These are phyloP conservation scores for Loriculus beryllinus DNA, from an alignment of 2,797 vertebrate genomes.

Conservation along the genomic window DNA sequence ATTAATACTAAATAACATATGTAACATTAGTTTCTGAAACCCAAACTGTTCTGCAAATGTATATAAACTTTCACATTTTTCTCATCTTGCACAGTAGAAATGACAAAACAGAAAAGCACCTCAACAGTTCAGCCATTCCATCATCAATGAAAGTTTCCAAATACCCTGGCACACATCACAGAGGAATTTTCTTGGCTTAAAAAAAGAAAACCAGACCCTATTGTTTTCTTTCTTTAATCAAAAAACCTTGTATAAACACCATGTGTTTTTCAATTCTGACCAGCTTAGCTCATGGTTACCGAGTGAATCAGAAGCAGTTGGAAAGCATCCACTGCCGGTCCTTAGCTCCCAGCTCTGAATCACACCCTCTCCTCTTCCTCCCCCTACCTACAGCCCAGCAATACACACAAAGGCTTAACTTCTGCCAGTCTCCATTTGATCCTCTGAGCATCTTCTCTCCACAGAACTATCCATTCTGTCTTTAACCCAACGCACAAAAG, in stretches of 20 bases:
- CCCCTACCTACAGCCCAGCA: background rate
- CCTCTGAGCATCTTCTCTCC: background rate
- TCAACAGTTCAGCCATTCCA: background rate
- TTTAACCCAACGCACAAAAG: background rate
- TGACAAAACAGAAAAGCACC: background rate
- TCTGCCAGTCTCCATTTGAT: background rate
- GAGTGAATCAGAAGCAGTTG: background rate
- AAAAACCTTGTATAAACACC: background rate
- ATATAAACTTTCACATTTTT: background rate
- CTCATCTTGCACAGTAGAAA: background rate
- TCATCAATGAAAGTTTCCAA: background rate
- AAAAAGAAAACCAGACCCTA: background rate
- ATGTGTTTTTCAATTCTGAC: background rate
- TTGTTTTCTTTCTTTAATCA: background rate
- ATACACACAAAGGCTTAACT: background rate
- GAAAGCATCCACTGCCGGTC: background rate
- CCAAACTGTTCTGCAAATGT: background rate
- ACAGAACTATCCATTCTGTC: background rate
- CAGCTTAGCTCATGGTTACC: background rate
- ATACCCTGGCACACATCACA: background rate
- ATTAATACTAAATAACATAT: background rate
- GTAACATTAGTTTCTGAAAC: background rate
- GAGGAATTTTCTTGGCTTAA: background rate
- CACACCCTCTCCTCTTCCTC: fast-evolving
- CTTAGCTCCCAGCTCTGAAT: background rate